phyloP scores from a whole-genome alignment of 64 coral and sea anemone species.

The Exaiptasia diaphana region DNA sequence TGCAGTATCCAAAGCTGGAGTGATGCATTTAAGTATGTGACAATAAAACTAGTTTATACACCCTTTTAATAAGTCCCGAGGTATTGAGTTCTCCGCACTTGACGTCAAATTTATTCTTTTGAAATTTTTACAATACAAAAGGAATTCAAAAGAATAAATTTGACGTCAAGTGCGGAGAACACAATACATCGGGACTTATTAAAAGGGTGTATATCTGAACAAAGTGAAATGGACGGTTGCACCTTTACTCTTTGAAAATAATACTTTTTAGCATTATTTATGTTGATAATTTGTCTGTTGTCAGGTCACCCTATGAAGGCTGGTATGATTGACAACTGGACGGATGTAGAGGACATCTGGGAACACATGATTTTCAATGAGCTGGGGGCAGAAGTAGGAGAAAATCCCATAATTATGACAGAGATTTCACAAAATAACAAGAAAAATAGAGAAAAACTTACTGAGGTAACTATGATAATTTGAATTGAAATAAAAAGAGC shows the following conservation, averaged over 20 bases:
- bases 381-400: conserved; percentile 66
- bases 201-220: too few relatives aligned
- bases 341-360: conserved; percentile 89
- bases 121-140: too few relatives aligned
- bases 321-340: conserved; percentile 84
- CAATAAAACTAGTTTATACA: too few relatives aligned
- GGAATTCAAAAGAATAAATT: too few relatives aligned
- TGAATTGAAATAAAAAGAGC: neutral
- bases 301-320: conserved; percentile 82
- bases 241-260: too few relatives aligned
- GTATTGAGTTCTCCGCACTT: too few relatives aligned
- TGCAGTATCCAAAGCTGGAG: conserved; percentile 70
- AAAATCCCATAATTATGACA: conserved; percentile 75
- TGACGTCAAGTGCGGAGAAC: too few relatives aligned
- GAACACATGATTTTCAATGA: conserved; percentile 61
- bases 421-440: conserved; percentile 62
- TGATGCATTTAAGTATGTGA: conserved; percentile 83
- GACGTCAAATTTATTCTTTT: too few relatives aligned
- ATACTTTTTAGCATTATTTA: too few relatives aligned
- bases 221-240: too few relatives aligned
- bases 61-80: too few relatives aligned
- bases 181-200: too few relatives aligned
- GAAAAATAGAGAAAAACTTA: conserved; percentile 87
- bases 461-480: conserved; percentile 58
- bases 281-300: neutral